Conservation (phyloP, 2,797 vertebrate species). For the Dipus sagitta region DNA sequence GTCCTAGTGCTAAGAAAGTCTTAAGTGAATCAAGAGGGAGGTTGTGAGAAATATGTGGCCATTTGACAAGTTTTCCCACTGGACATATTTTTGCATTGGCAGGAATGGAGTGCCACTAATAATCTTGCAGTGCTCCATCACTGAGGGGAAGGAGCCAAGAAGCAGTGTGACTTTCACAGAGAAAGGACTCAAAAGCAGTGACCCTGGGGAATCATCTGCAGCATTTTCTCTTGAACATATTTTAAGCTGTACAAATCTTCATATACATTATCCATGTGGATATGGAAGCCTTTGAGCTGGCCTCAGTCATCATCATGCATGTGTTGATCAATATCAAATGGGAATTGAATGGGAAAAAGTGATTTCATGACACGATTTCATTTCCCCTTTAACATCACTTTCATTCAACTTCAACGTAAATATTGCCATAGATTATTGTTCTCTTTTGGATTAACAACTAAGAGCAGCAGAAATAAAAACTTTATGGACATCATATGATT, state of each 20-base stretch:
- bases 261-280: neutral
- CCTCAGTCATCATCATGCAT: neutral
- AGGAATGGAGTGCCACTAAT: neutral
- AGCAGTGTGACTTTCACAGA: neutral
- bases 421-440: neutral
- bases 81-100: neutral
- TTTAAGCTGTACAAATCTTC: neutral
- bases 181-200: neutral
- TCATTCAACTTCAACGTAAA: neutral
- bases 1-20: neutral
- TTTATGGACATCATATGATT: neutral
- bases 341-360: neutral
- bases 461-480: neutral
- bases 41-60: neutral
- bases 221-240: neutral
- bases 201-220: neutral
- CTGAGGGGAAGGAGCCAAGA: neutral
- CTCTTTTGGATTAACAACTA: neutral
- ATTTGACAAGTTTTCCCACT: neutral
- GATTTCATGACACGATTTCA: neutral
- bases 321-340: neutral
- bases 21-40: too few species aligned
- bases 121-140: neutral
- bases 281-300: neutral
- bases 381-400: neutral